Conservation (phyloP, 2,113 vertebrate genomes). For the Sminthopsis crassicaudata region DNA sequence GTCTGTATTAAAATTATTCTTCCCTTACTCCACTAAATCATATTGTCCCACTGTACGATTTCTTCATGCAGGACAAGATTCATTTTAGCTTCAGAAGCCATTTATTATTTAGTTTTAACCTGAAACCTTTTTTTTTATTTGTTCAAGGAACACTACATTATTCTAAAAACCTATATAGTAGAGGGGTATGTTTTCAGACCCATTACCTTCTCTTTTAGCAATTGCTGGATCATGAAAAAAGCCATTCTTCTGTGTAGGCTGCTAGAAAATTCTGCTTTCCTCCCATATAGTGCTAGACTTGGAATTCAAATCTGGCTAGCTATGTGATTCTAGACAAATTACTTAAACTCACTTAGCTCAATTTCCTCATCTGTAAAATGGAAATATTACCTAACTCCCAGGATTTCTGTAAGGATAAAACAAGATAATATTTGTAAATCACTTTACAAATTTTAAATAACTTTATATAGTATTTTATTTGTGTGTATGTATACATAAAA, state of each 20-base stretch:
- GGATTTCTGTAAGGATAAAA: background rate
- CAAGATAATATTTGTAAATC: background rate
- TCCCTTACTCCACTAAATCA: background rate
- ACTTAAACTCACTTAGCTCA: background rate
- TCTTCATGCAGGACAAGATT: background rate
- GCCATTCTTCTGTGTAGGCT: background rate
- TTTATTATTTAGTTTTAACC: background rate
- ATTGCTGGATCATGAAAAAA: background rate
- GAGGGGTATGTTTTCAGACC: background rate
- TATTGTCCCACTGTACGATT: background rate
- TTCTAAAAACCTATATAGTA: background rate
- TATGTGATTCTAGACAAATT: background rate
- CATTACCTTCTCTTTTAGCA: background rate
- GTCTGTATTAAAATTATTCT: background rate
- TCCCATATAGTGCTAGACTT: background rate
- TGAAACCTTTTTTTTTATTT: background rate
- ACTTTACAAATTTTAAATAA: background rate
- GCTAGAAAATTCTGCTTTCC: background rate
- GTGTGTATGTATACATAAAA: too few relatives aligned
- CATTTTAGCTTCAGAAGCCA: background rate
- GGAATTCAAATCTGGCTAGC: background rate
- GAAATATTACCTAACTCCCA: background rate
- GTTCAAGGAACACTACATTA: background rate
- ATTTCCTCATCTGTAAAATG: background rate
- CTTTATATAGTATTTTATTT: too few relatives aligned